A percentile compares a stretch with the other conserved stretches of the same genome.
Conservation (phyloP, 2,113 vertebrate species). For the Gulo gulo region DNA sequence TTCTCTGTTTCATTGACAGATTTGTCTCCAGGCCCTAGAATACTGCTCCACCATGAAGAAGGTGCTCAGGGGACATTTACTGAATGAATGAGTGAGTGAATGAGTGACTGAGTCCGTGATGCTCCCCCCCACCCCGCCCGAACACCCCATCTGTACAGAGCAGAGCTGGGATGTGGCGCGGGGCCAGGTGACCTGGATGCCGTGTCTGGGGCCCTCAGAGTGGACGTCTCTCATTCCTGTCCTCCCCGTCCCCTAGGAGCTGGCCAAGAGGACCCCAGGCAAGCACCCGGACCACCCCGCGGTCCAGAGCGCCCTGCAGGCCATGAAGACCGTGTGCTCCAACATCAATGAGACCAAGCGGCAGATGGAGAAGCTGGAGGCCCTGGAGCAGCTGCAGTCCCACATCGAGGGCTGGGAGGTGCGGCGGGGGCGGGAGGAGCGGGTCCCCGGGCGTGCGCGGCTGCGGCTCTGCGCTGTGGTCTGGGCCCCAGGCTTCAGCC, state of each 20-base stretch:
- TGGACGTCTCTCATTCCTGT: neutral
- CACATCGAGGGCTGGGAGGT: constrained; percentile 99
- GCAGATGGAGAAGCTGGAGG: constrained; percentile 99
- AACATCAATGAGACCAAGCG: constrained; percentile 99
- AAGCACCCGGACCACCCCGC: constrained; percentile 95
- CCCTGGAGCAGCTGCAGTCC: constrained; percentile 96
- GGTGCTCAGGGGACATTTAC: neutral
- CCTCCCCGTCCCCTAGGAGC: constrained; percentile 84
- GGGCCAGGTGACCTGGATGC: neutral
- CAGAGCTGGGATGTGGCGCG: neutral
- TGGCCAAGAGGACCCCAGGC: constrained; percentile 95
- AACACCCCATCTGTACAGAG: neutral
- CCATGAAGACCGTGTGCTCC: constrained; percentile 98
- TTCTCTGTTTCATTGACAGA: neutral
- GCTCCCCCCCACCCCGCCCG: no score
- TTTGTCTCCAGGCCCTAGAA: neutral
- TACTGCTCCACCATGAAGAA: neutral
- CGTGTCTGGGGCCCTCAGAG: neutral
- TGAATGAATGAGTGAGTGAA: neutral
- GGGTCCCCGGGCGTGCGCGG: accelerated
- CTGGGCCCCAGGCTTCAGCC: neutral
- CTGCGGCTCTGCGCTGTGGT: accelerated
- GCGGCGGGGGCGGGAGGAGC: constrained; percentile 29
- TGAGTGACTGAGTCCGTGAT: neutral
- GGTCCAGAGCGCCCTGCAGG: constrained; percentile 94